Evolutionary conservation across 2,888 invertebrate genomes (phyloP), one percentile per base, ranked within the genome.

Genomic region (Lepidochitona cinerea): DNA sequence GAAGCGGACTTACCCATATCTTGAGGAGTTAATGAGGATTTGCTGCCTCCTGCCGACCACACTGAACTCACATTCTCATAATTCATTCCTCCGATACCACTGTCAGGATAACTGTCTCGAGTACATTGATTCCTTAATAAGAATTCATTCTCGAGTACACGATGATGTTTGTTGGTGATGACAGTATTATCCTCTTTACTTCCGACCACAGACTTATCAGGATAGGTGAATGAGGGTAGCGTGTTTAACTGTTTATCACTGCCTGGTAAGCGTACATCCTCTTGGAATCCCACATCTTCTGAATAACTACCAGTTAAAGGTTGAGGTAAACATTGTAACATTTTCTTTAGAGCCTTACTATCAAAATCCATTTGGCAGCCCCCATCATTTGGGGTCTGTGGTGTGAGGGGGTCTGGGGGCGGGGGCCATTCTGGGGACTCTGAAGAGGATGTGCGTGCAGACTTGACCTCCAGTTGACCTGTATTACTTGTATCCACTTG

Each of bases 291-390:
- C 65, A 80, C 81, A 75, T 87, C 87, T n/a, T 72, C 69, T 18
- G 79, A 79, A 71, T 85, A 77, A 0, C 86, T 37, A 26, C 37
- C 37, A 3, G 37, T 36, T n/a, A 66, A 84, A 18, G 85, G 85
- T 12, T 82, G 81, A 33, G 97, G 95, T 94, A 98, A 96, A 68
- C 97, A 97, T 88, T 97, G 97, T 84, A 98, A 93, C 96, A 98
- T 97, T 80, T 96, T 94, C 91, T 97, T 97, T 84, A 98, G 92
- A 9, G 97, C 97, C 88, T 94, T 95, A 87, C 95, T 95, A 91
- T 96, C 96, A 91, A 94, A 91, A 75, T 89, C 90, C 78, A 92
- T 87, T 74, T 86, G 87, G 72, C 82, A 83, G 6, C 82, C 78
- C 9, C 87, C 85, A 35, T 82, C 80, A 37, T 84, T 73, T 70